Evolutionary conservation across 1,140 invertebrate species (phyloP), one percentile per base, ranked within the genome.

Genomic region (Tetranychus cinnabarinus): DNA sequence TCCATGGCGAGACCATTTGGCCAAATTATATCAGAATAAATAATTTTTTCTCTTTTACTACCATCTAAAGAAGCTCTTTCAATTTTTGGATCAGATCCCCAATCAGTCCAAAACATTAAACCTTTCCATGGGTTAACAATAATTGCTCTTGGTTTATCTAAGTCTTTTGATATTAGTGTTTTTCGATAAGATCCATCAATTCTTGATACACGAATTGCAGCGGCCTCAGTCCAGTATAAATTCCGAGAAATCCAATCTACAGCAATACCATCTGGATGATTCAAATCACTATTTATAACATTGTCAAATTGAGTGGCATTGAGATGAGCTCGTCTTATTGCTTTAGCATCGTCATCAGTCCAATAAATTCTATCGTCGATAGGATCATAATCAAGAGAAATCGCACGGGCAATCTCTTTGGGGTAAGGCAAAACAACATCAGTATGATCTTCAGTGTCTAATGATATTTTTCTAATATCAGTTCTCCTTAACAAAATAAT

Each of bases 1-100:
- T 97, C 95, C 15, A 98, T 70, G 0, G 90, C 85, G n/a, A 97
- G 82, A 0, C 89, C 91, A 71, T 97, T 97, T 0, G 93, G 91
- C 91, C 91, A 97, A 37, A 84, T 82, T 23, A 99, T 91, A 1
- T 78, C 81, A 0, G 97, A 79, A 1, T 97, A 73, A 2, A 84
- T 72, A 45, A 75, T 73, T 0, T 82, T 81, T 15, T 77, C 79
- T 15, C 93, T 72, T 33, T 82, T 80, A 0, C 79, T 82, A 0
- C 91, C 92, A 71, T 97, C 92, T 54, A 97, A 74, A 64, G 71
- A 83, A 12, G 86, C 82, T 12, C 89, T 75, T 71, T 97, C 91
- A 58, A 97, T 91, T 71, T 90, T 88, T 0, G 90, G 87, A 64
- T 81, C 79, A 67, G 85, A 81, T 60, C 68, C 71, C 64, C 86